A percentile compares a stretch with the other conserved stretches of the same genome.
Evolutionary conservation across 2,113 vertebrate genomes (phyloP).

Genomic region (Dissostichus mawsoni): DNA sequence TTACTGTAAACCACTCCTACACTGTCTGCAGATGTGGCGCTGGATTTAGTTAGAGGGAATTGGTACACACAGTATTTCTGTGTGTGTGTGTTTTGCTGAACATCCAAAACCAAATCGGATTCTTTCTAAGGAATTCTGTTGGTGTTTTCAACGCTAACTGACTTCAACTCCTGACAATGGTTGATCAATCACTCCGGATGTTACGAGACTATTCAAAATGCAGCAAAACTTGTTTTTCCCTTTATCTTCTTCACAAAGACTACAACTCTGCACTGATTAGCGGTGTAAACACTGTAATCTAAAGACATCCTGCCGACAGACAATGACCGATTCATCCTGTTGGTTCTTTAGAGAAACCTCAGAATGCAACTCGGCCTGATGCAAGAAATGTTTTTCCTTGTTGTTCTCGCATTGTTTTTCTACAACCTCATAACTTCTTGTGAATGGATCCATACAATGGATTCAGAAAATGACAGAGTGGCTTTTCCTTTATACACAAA

Average conservation of each 20-base stretch:
- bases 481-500: neutral
- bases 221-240: neutral
- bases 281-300: constrained; percentile 16
- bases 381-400: neutral
- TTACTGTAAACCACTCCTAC: constrained; percentile 82
- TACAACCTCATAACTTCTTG: neutral
- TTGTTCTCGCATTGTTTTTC: neutral
- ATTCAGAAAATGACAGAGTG: neutral
- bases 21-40: constrained; percentile 78
- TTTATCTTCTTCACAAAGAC: neutral
- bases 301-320: constrained; percentile 3
- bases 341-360: neutral
- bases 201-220: neutral
- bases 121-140: constrained; percentile 28
- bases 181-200: constrained; percentile 2
- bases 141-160: constrained; percentile 23
- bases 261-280: neutral
- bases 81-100: constrained; percentile 25
- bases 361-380: neutral
- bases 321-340: neutral
- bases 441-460: neutral
- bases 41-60: constrained; percentile 45
- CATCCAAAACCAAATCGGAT: constrained; percentile 23
- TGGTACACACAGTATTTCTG: too few relatives aligned
- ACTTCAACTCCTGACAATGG: neutral